These are phyloP conservation scores for Cercopithecus diana DNA, from an alignment of 2,797 vertebrate genomes.

Conservation along the genomic window DNA sequence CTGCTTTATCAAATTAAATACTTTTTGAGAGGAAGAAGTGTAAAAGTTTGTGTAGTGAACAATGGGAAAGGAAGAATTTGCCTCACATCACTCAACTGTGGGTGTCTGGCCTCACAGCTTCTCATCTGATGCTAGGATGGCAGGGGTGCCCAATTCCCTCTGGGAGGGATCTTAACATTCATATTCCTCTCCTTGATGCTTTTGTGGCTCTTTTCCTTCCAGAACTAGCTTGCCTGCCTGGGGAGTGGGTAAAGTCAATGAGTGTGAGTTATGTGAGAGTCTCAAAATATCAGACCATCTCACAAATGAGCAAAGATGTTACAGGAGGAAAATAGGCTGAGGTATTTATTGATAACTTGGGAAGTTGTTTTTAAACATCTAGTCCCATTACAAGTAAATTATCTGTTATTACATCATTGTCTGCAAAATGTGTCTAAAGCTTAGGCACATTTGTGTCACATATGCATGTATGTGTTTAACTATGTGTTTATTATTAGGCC, in stretches of 20 bases:
- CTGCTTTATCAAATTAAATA: conserved; percentile 50
- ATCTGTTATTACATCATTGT: background rate
- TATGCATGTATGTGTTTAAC: background rate
- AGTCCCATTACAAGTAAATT: background rate
- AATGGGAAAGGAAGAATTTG: background rate
- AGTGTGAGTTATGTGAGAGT: background rate
- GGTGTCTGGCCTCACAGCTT: conserved; percentile 26
- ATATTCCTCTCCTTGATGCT: background rate
- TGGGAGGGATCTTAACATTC: background rate
- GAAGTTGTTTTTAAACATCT: conserved; percentile 4
- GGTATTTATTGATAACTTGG: background rate
- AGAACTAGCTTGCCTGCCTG: background rate
- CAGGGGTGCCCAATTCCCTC: background rate
- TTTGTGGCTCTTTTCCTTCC: background rate
- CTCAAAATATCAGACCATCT: background rate
- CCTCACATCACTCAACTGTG: background rate
- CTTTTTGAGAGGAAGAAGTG: background rate
- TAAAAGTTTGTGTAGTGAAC: background rate
- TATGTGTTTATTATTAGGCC: conserved; percentile 57
- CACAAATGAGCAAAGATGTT: background rate
- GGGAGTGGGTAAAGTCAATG: background rate
- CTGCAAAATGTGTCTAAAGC: conserved; percentile 6
- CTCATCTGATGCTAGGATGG: background rate
- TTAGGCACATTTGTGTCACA: conserved; percentile 9
- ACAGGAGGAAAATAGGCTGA: background rate